Evolutionary conservation across 2,113 vertebrate species (phyloP), one percentile per base, ranked within the genome.

Genomic region (Callospermophilus lateralis): DNA sequence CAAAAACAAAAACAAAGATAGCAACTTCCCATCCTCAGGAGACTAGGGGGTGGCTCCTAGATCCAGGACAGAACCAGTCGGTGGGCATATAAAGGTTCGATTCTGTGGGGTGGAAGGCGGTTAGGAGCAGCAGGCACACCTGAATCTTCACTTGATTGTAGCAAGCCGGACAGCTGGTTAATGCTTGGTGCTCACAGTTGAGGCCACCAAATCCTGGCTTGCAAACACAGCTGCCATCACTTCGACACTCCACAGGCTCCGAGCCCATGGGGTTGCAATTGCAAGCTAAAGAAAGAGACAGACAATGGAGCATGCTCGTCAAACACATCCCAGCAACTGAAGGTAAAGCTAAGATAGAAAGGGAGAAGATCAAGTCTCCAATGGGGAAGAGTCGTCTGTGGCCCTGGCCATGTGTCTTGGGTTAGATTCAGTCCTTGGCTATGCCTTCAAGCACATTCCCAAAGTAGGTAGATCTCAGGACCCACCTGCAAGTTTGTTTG

Each of bases 141-240:
- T 99, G 98, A 73, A 1, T 89, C 96, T 99, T 99, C 97, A 99
- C 98, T 84, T 99, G 98, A 81, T 88, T n/a, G 16, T 99, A 99
- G 96, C 99, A 99, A 87, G 98, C 95, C 0, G 99, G 99, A 89
- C 99, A 99, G 77, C 85, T 92, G 1, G 98, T 97, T 4, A 94
- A n/a, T 20, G 84, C 96, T 3, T 87, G 90, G 0, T 95, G 98
- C 11, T 99, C 98, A 63, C 99, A 99, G 97, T 12, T 98, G 58
- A 95, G 97, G 16, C 99, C 99, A 39, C 99, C 98, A 1, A 99
- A 99, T 32, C 99, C 99, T 0, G 98, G 97, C 96, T 98, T 99
- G 97, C 99, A 99, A 58, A 97, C 92, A 96, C 99, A 99, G 97
- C 98, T 99, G 26, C 99, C 99, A 0, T 97, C 97, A 0, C 93